Evolutionary conservation across 2,113 vertebrate species (phyloP), one percentile per base, ranked within the genome.

Genomic region (Gymnocephalus cernua): DNA sequence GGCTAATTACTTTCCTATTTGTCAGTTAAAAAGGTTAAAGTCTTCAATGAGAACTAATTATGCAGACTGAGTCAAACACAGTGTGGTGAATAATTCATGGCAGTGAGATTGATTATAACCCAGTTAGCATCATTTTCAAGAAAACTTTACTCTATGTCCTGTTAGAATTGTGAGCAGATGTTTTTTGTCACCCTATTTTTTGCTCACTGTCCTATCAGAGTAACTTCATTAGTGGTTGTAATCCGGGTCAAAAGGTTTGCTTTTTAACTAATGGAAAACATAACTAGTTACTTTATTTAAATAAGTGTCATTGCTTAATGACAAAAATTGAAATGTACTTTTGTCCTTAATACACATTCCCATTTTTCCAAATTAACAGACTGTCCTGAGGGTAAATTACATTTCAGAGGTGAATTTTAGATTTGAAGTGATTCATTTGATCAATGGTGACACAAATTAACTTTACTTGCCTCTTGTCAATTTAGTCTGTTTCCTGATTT

Each of bases 1-100:
- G 3, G 77, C 27, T 83, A 73, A 87, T 87, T 87, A 82, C 57
- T 78, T 79, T 68, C 47, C 7, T 80, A 79, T 83, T 82, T 85
- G 72, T 57, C 56, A 47, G 74, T 67, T 91, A 63, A 88, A 88
- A 87, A 88, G 81, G 79, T 91, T 83, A 71, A 85, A 86, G 81
- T 77, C 74, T 83, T 84, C 59, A 83, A 21, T 74, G 65, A 79
- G 44, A 86, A 67, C 76, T 84, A 70, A 91, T 84, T 75, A 86
- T 63, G 66, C n/a, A 65, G 70, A 76, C 47, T 27, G 66, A 82
- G 64, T 74, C 68, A 72, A 82, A 89, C 63, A 69, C 54, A 51
- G 25, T 69, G 66, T 56, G 56, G 16, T 89, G 79, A 91, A 82
- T 88, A 56, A 91, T 80, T 88, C 61, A 85, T 87, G 57, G 2